These are phyloP conservation scores for Dryas iulia DNA, from an alignment of 1,140 invertebrate species.

Conservation along the genomic window DNA sequence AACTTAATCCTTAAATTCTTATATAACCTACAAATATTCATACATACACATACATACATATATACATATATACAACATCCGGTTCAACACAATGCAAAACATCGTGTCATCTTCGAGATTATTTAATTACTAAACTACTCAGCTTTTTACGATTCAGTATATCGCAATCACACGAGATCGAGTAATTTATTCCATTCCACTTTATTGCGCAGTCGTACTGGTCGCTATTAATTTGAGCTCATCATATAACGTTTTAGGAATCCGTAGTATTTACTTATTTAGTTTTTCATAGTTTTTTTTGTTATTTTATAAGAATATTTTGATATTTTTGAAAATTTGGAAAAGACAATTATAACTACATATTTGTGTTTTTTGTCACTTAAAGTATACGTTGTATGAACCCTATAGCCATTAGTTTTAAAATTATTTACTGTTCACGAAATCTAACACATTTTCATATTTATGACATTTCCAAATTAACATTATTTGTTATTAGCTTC, in stretches of 20 bases:
- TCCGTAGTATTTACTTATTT: constrained; percentile 7
- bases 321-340: too few relatives aligned
- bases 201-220: constrained; percentile 30
- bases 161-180: constrained; percentile 21
- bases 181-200: constrained; percentile 29
- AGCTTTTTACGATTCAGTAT: constrained; percentile 28
- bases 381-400: too few relatives aligned
- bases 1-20: too few relatives aligned
- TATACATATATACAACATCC: neutral
- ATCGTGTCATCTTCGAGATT: constrained; percentile 4
- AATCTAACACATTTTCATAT: too few relatives aligned
- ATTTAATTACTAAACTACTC: constrained; percentile 28
- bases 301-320: too few relatives aligned
- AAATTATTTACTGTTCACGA: too few relatives aligned
- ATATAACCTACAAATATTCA: too few relatives aligned
- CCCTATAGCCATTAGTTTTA: too few relatives aligned
- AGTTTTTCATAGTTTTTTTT: neutral
- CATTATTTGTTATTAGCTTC: too few relatives aligned
- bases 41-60: neutral
- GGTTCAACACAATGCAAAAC: neutral
- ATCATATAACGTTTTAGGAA: constrained; percentile 25
- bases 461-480: too few relatives aligned
- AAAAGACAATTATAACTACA: too few relatives aligned
- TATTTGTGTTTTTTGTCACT: too few relatives aligned
- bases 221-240: constrained; percentile 29